Conservation (phyloP, 2,888 invertebrate species). For the Tortricodes alternella region DNA sequence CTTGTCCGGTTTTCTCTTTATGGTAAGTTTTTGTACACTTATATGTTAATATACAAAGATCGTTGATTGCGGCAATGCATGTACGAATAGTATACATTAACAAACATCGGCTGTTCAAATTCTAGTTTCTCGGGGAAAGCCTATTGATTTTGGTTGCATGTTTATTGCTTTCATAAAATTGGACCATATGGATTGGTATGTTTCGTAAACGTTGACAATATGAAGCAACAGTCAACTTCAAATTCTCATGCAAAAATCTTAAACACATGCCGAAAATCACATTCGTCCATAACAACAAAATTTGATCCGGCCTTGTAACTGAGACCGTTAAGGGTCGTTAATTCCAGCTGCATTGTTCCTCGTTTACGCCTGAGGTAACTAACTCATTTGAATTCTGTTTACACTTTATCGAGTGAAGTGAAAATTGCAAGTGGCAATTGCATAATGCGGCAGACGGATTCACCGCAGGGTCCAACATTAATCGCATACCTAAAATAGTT, state of each 20-base stretch:
- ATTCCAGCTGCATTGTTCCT: slow-evolving; percentile 63
- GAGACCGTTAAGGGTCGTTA: slow-evolving; percentile 73
- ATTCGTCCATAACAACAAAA: background rate
- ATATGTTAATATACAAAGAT: too few species aligned
- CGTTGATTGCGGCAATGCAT: too few species aligned
- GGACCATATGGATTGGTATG: too few species aligned
- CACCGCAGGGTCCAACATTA: background rate
- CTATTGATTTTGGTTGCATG: too few species aligned
- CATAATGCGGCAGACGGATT: background rate
- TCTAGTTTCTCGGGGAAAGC: too few species aligned
- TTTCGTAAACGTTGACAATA: too few species aligned
- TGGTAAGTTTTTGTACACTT: too few species aligned
- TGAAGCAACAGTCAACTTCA: background rate
- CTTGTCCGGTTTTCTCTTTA: too few species aligned
- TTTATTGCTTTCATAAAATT: too few species aligned
- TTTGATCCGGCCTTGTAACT: slow-evolving; percentile 56
- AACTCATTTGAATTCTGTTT: slow-evolving; percentile 16
- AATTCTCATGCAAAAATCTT: background rate
- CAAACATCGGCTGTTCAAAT: too few species aligned
- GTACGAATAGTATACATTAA: too few species aligned
- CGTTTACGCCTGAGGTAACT: slow-evolving; percentile 8
- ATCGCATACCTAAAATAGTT: background rate
- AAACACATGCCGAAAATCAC: background rate
- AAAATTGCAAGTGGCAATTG: slow-evolving; percentile 5
- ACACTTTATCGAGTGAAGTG: slow-evolving; percentile 7